Base-by-base conservation (phyloP, 2,113 vertebrate genomes). In the Siniperca chuatsi region DNA sequence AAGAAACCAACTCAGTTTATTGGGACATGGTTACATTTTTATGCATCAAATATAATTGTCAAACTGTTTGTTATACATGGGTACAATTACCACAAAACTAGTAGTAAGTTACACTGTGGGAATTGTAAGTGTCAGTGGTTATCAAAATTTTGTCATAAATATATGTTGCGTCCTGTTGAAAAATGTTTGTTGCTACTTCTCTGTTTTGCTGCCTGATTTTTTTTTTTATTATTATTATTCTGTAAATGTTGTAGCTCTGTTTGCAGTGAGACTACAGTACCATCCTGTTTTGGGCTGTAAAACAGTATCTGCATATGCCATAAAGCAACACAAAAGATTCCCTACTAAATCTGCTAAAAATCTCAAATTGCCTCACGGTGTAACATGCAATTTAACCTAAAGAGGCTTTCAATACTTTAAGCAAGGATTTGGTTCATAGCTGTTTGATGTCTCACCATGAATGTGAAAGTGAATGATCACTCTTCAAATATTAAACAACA, bases 141-240 rank as follows among this genome's bases (percentile, higher is more conserved):
- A 15, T 68, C 0, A 52, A 42, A 20, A 33, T 40, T 18, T 29
- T 29, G 29, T 29, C 29, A 29, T 29, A 8, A 8, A 33, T 61
- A 33, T 1, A 7, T 46, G 12, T 25, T 69, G 2, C n/a, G 42
- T 50, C 23, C 52, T 62, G 1, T 50, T 48, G 12, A 42, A 62
- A 64, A 21, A 18, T 0, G 3, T 55, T n/a, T 61, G 33, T 37
- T 23, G 0, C 0, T 57, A n/a, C 16, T 37, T 71, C 20, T 52
- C 16, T 68, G 29, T 54, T 35, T 18, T 12, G 67, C 54, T 23
- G 6, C 20, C 11, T 57, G 16, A 29, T 29, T 29, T 29, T 29
- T 29, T 44, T 69, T 25, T 54, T 42, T 12, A n/a, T 15, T n/a
- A 21, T 1, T 18, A 0, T 81, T 54, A 20, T 57, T 52, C 18